A percentile compares a stretch with the other conserved stretches of the same genome.
Evolutionary conservation across 2,113 vertebrate genomes (phyloP).

Genomic region (Trichechus manatus): DNA sequence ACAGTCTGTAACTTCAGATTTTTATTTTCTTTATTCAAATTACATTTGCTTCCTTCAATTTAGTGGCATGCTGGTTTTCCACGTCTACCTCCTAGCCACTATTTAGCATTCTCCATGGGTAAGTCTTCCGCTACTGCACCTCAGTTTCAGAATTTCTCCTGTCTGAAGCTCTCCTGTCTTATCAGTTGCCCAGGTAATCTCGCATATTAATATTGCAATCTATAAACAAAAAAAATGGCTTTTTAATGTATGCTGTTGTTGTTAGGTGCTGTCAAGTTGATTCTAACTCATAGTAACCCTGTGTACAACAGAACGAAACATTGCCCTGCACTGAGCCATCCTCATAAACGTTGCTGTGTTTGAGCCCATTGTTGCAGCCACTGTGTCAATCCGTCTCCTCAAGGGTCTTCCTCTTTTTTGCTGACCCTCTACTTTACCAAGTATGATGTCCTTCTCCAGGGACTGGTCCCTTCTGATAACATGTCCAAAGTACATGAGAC

Average conservation of each 20-base stretch:
- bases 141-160: slow-evolving; percentile 1
- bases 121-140: background rate
- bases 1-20: background rate
- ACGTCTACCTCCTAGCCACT: fast-evolving
- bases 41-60: background rate
- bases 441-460: no score
- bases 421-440: no score
- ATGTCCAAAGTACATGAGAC: no score
- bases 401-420: no score
- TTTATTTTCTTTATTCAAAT: background rate
- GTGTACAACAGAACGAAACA: no score
- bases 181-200: background rate
- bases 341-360: no score
- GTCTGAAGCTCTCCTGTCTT: background rate
- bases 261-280: no score
- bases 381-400: no score
- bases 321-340: no score
- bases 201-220: background rate
- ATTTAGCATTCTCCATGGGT: background rate
- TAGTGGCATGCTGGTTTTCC: background rate
- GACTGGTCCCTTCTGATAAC: no score
- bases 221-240: background rate
- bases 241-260: background rate
- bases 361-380: no score
- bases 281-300: no score